Evolutionary conservation across 2,797 vertebrate species (phyloP).

Genomic region (Knipowitschia caucasica): DNA sequence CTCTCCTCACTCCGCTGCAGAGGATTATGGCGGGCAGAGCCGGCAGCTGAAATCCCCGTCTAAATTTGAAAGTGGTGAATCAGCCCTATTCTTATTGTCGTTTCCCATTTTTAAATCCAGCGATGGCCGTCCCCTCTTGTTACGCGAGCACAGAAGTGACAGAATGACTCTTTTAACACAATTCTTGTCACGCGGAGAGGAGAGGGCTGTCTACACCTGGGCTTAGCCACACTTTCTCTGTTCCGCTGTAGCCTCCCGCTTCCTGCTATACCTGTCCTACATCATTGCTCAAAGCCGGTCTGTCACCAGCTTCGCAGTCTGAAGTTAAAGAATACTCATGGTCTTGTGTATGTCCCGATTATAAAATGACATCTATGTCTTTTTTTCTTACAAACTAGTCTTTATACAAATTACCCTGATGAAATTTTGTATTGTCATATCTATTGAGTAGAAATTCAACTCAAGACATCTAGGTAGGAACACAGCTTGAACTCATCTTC

Average conservation of each 20-base stretch:
- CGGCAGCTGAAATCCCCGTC: slow-evolving; percentile 47
- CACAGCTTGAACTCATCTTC: no score
- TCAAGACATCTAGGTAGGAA: no score
- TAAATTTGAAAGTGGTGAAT: slow-evolving; percentile 50
- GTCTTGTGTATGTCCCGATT: no score
- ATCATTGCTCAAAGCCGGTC: slow-evolving; percentile 38
- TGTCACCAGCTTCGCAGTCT: no score
- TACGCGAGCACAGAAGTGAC: slow-evolving; percentile 51
- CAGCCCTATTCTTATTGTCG: slow-evolving; percentile 52
- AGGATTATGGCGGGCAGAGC: slow-evolving; percentile 47
- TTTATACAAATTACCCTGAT: no score
- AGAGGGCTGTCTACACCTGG: slow-evolving; percentile 45
- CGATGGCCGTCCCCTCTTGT: slow-evolving; percentile 33
- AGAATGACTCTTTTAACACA: slow-evolving; percentile 53
- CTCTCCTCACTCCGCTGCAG: slow-evolving; percentile 28
- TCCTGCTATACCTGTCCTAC: slow-evolving; percentile 23
- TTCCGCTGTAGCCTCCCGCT: slow-evolving; percentile 25
- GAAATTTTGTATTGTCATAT: no score
- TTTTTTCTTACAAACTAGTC: no score
- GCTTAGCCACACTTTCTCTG: slow-evolving; percentile 17
- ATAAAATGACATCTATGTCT: no score
- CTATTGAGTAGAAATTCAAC: no score
- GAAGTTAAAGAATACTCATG: no score
- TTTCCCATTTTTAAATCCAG: slow-evolving; percentile 40
- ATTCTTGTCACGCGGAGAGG: slow-evolving; percentile 57